phyloP scores from a whole-genome alignment of 2,888 invertebrate species.

The Tenthredo mesomela region DNA sequence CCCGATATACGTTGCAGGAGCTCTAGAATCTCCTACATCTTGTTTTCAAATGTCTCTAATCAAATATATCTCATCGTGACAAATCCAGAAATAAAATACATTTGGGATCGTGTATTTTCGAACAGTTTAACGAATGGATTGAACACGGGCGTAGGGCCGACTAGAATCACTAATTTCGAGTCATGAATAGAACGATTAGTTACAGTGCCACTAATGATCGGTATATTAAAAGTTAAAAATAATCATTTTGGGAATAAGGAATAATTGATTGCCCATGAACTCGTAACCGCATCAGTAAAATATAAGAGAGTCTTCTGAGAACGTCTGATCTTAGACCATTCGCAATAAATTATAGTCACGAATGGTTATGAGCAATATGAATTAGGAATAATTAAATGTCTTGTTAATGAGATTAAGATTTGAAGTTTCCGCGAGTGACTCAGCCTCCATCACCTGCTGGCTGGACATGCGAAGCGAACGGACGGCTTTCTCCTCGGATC shows the following conservation, averaged over 20 bases:
- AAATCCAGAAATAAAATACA: not conserved
- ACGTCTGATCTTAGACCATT: not conserved
- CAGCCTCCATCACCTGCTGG: conserved; percentile 48
- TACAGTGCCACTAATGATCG: not conserved
- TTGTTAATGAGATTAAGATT: conserved; percentile 41
- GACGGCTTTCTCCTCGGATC: conserved; percentile 35
- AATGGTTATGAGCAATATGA: not conserved
- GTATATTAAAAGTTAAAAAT: not conserved
- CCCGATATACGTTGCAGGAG: not conserved
- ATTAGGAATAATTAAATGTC: not conserved
- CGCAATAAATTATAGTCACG: not conserved
- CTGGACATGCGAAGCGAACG: not conserved
- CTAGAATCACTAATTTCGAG: not conserved
- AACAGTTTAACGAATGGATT: not conserved
- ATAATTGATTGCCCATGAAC: not conserved
- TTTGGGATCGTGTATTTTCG: not conserved
- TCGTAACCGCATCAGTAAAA: not conserved
- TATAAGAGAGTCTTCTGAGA: not conserved
- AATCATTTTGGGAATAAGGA: not conserved
- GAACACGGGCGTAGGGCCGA: not conserved
- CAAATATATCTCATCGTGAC: too few species aligned
- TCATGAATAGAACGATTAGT: not conserved
- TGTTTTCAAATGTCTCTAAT: not conserved
- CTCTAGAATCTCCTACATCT: not conserved
- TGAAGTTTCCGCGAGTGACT: conserved; percentile 39